phyloP scores from a whole-genome alignment of 2,888 invertebrate genomes.

The Callosobruchus maculatus region DNA sequence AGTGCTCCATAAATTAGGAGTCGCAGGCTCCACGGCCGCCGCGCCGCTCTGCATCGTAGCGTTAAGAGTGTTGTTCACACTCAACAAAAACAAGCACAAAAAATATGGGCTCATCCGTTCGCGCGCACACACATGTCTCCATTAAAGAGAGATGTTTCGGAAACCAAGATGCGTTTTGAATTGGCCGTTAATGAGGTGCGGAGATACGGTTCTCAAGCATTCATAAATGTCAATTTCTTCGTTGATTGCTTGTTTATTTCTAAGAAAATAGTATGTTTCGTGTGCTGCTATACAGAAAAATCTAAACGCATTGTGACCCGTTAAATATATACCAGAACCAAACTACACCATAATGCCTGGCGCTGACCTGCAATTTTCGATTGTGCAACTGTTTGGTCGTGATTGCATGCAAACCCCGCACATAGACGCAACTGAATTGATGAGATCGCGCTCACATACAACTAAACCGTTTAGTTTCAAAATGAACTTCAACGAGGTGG shows the following conservation, averaged over 20 bases:
- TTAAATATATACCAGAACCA: too few species aligned
- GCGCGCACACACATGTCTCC: conserved; percentile 3
- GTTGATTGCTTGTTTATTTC: neutral
- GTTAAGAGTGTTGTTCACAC: neutral
- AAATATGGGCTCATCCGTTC: neutral
- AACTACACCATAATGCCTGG: too few species aligned
- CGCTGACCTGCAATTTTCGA: too few species aligned
- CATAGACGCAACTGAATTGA: too few species aligned
- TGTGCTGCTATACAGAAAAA: too few species aligned
- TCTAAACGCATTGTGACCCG: too few species aligned
- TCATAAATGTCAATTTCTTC: neutral
- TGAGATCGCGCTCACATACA: too few species aligned
- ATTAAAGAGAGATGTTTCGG: conserved; percentile 8
- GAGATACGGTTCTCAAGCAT: neutral
- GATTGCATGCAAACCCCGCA: too few species aligned
- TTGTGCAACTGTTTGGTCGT: too few species aligned
- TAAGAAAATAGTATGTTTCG: too few species aligned
- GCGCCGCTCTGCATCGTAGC: neutral
- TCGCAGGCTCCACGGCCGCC: neutral
- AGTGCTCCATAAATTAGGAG: neutral
- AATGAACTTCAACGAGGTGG: too few species aligned
- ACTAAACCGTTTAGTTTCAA: too few species aligned
- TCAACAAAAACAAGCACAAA: neutral
- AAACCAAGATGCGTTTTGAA: neutral
- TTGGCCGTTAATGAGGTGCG: neutral